Base-by-base conservation (phyloP, 2,113 vertebrate genomes). In the Polyodon spathula region DNA sequence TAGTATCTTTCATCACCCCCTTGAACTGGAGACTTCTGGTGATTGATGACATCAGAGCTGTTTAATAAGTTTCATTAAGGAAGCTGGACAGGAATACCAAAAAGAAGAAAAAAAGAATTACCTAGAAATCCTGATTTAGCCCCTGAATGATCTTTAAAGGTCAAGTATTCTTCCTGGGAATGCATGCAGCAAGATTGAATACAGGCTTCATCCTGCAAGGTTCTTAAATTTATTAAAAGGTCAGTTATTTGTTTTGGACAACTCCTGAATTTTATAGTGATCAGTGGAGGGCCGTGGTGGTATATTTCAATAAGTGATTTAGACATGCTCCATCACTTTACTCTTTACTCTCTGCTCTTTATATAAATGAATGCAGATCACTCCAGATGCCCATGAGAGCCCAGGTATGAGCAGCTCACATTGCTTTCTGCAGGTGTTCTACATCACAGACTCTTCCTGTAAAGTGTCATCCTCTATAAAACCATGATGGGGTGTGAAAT, bases 241-340 rank as follows among this genome's bases (percentile, higher is more conserved):
- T 50, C 48, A 50, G 48, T 50, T 50, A 50, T 50, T 50, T 50
- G 15, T 50, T 50, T 50, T 14, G 48, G 48, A 50, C 48, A 50
- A 50, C 10, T 14, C n/a, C 11, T 14, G 48, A 50, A 5, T 11
- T 50, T 50, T 50, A 14, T 6, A 14, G 5, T 8, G 8, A 6
- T 50, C 5, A 11, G 12, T n/a, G 5, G 12, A 50, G 48, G 9
- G 12, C 14, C 48, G 4, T 10, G 15, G 5, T n/a, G 15, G 15
- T 50, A 50, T 14, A 50, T 50, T 50, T 50, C 48, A 50, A 50
- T 50, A 50, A 50, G 48, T 6, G 11, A 6, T 27, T 50, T 50
- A 50, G 48, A 8, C 11, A 4, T 4, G 9, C 48, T 50, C 15
- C 15, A 50, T 50, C 14, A 4, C 48, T 4, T 14, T 8, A 12